These are phyloP conservation scores for Dermatemys mawii DNA, from an alignment of 2,113 vertebrate species.

Conservation along the genomic window DNA sequence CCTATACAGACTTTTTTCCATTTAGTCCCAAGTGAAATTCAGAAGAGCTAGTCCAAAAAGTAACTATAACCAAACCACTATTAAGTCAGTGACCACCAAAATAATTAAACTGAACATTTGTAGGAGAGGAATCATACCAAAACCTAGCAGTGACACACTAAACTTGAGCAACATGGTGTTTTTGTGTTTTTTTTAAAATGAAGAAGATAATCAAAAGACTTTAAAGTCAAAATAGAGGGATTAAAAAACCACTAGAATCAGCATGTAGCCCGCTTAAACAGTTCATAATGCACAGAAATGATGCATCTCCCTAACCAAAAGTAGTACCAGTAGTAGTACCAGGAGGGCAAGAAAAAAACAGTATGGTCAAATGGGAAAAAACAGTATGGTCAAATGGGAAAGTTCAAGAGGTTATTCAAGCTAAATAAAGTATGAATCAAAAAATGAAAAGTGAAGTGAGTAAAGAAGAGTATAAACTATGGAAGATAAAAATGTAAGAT, in stretches of 20 bases:
- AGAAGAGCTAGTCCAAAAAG: not conserved
- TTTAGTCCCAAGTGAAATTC: not conserved
- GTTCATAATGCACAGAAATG: not conserved
- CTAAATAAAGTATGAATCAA: not conserved
- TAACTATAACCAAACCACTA: not conserved
- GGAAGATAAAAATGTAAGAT: not conserved
- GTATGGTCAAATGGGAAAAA: not conserved
- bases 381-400: rapidly evolving
- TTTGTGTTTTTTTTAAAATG: not conserved
- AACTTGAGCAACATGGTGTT: not conserved
- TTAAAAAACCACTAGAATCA: not conserved
- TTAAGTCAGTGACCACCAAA: not conserved
- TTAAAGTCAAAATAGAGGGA: not conserved
- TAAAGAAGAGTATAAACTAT: not conserved
- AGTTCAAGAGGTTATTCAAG: not conserved
- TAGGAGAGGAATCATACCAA: not conserved
- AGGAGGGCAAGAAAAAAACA: not conserved
- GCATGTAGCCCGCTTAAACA: not conserved
- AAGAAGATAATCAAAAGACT: not conserved
- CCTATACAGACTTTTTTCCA: not conserved
- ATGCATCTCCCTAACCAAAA: not conserved
- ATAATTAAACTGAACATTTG: not conserved
- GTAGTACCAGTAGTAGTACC: not conserved
- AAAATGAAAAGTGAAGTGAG: not conserved
- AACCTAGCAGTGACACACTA: not conserved